phyloP scores from a whole-genome alignment of 2,888 invertebrate species.

The Lithosia quadra region DNA sequence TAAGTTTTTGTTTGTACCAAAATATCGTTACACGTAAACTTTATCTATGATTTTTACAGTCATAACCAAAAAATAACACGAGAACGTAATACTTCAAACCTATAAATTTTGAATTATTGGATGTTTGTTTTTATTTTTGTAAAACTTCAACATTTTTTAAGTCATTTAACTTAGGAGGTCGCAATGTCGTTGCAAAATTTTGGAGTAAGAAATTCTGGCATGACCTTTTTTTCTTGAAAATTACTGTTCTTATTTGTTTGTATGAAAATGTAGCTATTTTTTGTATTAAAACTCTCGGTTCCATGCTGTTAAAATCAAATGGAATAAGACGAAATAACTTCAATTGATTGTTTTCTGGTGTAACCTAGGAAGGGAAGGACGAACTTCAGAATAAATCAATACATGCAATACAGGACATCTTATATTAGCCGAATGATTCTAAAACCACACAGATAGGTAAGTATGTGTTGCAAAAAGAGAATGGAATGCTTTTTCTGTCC shows the following conservation, averaged over 20 bases:
- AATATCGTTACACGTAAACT: neutral
- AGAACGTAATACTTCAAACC: no score
- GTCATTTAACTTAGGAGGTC: neutral
- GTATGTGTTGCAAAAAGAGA: slow-evolving; percentile 1
- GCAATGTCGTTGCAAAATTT: neutral
- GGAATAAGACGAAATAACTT: no score
- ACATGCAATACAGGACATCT: no score
- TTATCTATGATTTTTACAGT: neutral
- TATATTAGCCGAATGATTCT: no score
- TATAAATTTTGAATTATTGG: neutral
- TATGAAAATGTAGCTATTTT: neutral
- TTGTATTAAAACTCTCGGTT: neutral
- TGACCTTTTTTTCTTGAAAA: neutral
- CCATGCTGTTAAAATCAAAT: neutral
- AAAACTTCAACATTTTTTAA: neutral
- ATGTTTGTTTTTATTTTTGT: neutral
- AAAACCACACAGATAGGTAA: slow-evolving; percentile 2
- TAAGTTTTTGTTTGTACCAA: neutral
- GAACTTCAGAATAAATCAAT: no score
- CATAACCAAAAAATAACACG: no score
- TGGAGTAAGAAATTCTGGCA: neutral
- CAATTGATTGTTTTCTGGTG: no score
- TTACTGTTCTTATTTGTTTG: neutral
- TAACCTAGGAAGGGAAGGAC: neutral
- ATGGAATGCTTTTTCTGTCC: slow-evolving; percentile 17